Evolutionary conservation across 2,888 invertebrate species (phyloP), one percentile per base, ranked within the genome.

Genomic region (Eristalinus sepulchralis): DNA sequence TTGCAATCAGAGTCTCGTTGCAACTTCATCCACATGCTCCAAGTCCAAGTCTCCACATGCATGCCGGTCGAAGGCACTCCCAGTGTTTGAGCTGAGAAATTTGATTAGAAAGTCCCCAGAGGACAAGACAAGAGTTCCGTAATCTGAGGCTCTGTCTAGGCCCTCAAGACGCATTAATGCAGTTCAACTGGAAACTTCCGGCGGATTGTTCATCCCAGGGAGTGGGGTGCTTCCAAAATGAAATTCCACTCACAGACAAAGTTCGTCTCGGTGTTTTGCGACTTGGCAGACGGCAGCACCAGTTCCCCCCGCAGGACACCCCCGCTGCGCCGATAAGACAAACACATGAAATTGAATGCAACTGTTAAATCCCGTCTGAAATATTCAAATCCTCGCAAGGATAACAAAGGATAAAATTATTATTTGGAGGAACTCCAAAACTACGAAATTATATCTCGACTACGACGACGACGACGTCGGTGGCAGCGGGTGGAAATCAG

Each of bases 341-440:
- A 68, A 73, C 73, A 73, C 80, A 68, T 81, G 70, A 62, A 81
- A 81, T 57, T 75, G 70, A 60, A 70, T 63, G 68, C 81, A 81
- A 64, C 68, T 64, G 70, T 70, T 81, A 75, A 81, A 81, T 81
- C 75, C 75, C 63, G 27, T 68, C 72, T 85, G 81, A 85, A 85
- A 85, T 81, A 85, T 85, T 85, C 84, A 85, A 81, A 85, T 85
- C 77, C 77, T 57, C 59, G 31, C 62, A 59, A 63, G 76, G 84
- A 85, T 77, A 85, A 81, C 81, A 75, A 81, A 81, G 81, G 81
- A 81, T 81, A 68, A 63, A 81, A 81, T 81, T 85, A 85, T 85
- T 85, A 81, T 85, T 85, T 85, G 84, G 84, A 85, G 63, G 13
- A 71, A 76, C 67, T 85, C 84, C 84, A 85, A 81, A 72, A 81